Percentiles rank a stretch among this genome's conserved stretches.
Evolutionary conservation across 2,797 vertebrate genomes (phyloP).

Genomic region (Spinibarbus caldwelli): DNA sequence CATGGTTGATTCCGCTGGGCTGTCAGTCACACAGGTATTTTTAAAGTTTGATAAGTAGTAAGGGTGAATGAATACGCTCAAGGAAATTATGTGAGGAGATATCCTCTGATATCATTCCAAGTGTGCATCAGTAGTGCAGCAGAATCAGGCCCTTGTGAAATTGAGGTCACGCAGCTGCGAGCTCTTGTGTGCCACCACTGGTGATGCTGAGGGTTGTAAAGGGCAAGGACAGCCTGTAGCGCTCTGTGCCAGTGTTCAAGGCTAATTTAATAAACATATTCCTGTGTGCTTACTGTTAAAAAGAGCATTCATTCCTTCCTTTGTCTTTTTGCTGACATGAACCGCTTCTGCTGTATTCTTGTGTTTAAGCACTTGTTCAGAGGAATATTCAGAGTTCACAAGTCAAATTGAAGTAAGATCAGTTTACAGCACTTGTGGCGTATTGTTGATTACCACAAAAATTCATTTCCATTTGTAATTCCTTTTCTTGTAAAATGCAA

Average conservation of each 20-base stretch:
- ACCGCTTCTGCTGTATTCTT: neutral
- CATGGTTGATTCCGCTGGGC: slow-evolving; percentile 21
- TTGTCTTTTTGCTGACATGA: neutral
- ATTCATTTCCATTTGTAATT: neutral
- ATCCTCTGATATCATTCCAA: slow-evolving; percentile 40
- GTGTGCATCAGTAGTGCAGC: slow-evolving; percentile 49
- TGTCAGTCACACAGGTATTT: slow-evolving; percentile 45
- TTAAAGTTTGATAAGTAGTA: slow-evolving; percentile 41
- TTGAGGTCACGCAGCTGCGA: slow-evolving; percentile 60
- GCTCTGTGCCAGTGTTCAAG: neutral
- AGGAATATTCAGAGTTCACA: too few species aligned
- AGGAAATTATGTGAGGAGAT: slow-evolving; percentile 57
- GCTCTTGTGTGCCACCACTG: slow-evolving; percentile 17
- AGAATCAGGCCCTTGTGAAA: slow-evolving; percentile 64
- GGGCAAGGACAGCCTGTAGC: slow-evolving; percentile 19
- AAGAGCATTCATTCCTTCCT: neutral
- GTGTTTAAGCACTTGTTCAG: neutral
- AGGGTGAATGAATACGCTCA: slow-evolving; percentile 56
- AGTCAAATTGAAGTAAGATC: too few species aligned
- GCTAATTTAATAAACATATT: slow-evolving; percentile 17
- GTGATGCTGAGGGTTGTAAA: slow-evolving; percentile 44
- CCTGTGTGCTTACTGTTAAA: neutral
- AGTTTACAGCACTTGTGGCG: too few species aligned
- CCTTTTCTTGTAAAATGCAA: neutral
- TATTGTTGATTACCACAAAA: neutral